A percentile compares a stretch with the other conserved stretches of the same genome.
phyloP scores from a whole-genome alignment of 2,113 vertebrate species.

The Notothenia coriiceps region DNA sequence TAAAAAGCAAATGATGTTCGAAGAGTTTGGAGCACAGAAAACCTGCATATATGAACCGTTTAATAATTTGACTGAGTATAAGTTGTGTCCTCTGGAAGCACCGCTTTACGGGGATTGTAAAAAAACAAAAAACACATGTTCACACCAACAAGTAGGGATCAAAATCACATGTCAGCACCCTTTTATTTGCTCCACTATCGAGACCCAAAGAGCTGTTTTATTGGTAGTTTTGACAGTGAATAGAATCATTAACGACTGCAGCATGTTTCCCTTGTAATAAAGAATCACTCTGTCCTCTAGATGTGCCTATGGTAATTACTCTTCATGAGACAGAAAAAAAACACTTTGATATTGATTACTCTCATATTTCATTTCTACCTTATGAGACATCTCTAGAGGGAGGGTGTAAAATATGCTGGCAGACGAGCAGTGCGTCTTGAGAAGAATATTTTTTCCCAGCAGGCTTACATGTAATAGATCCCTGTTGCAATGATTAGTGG shows the following conservation, averaged over 20 bases:
- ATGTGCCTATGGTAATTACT: slow-evolving; percentile 61
- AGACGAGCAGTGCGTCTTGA: slow-evolving; percentile 52
- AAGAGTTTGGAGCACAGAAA: background rate
- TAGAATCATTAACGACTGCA: slow-evolving; percentile 54
- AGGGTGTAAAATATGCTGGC: slow-evolving; percentile 56
- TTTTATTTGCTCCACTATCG: slow-evolving; percentile 18
- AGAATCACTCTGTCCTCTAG: slow-evolving; percentile 46
- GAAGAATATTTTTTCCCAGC: slow-evolving; percentile 53
- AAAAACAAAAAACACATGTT: slow-evolving; percentile 15
- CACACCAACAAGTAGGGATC: slow-evolving; percentile 10
- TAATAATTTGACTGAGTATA: background rate
- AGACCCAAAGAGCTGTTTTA: slow-evolving; percentile 40
- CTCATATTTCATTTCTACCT: slow-evolving; percentile 69
- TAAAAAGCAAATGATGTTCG: background rate
- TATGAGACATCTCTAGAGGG: slow-evolving; percentile 55
- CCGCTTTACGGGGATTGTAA: background rate
- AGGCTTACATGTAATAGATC: slow-evolving; percentile 59
- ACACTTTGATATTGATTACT: slow-evolving; percentile 62
- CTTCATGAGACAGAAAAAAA: slow-evolving; percentile 62
- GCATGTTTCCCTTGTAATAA: slow-evolving; percentile 48
- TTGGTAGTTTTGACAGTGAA: slow-evolving; percentile 42
- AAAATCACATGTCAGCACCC: background rate
- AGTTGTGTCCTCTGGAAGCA: background rate
- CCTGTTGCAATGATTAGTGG: slow-evolving; percentile 49
- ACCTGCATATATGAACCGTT: background rate